Base-by-base conservation (phyloP, 2,797 vertebrate species). In the Phalloptychus januarius region DNA sequence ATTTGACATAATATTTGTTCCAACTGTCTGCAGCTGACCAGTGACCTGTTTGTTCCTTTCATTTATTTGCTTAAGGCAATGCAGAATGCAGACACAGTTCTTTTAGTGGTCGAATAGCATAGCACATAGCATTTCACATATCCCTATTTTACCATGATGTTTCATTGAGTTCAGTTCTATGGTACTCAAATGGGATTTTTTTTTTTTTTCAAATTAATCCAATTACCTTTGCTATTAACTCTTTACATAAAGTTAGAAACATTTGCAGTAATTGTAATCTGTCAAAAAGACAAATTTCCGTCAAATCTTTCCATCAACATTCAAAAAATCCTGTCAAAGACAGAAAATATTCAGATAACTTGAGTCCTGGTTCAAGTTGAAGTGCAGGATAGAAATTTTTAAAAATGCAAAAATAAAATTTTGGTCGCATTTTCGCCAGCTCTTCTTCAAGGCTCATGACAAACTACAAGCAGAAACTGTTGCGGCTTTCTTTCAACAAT, bases 1-100 rank as follows among this genome's bases (percentile, higher is more conserved):
- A 92, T 94, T 91, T 90, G 88, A 90, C 89, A 88, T 84, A 87
- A 84, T 56, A 63, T 78, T 36, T 82, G 76, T 85, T 79, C 78
- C 71, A 58, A 45, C 82, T 79, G 83, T 87, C 87, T 79, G 79
- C 80, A 90, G 90, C 86, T 90, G 86, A 88, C 83, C 81, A 82
- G 82, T 91, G 90, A 90, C 89, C 91, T 78, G 79, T 78, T 88
- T 75, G 65, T 85, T 80, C 79, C 83, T 80, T 88, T 79, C 54
- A 79, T 61, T 85, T 74, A 77, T 82, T 82, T 78, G 83, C 82
- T 77, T 28, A 52, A 76, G 83, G 81, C 33, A 10, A 25, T 10
- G 38, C 25, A 75, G 38, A 69, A 58, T 54, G 72, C 38, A 76
- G 20, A 52, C 40, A 52, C 72, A 25, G 71, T 77, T 8, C 13